A percentile compares a stretch with the other conserved stretches of the same genome.
Evolutionary conservation across 2,888 invertebrate genomes (phyloP).

Genomic region (Oligia latruncula): DNA sequence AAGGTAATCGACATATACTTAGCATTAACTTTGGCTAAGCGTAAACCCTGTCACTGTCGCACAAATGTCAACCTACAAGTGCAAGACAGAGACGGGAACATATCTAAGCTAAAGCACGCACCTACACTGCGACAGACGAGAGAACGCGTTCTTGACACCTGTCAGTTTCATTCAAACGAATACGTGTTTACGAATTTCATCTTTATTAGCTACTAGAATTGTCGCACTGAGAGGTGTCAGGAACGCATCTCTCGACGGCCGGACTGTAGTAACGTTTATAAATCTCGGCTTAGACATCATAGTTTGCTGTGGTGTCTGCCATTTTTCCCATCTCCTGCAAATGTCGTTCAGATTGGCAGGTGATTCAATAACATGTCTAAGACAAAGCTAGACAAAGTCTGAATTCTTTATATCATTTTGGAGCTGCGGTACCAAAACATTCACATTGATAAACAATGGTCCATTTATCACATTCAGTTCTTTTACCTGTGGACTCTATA

Average conservation of each 20-base stretch:
- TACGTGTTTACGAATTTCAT: too few relatives aligned
- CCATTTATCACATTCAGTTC: conserved; percentile 7
- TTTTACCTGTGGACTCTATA: neutral
- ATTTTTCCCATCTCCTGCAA: neutral
- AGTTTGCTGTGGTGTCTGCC: neutral
- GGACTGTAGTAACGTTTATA: neutral
- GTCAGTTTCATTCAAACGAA: too few relatives aligned
- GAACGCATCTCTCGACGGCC: too few relatives aligned
- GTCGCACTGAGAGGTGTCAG: too few relatives aligned
- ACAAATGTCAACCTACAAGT: neutral
- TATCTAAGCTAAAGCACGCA: neutral
- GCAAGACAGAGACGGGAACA: neutral
- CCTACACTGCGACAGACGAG: too few relatives aligned
- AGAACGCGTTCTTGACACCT: too few relatives aligned
- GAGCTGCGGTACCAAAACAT: neutral
- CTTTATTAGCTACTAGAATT: too few relatives aligned
- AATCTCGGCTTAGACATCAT: neutral
- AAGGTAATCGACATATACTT: too few relatives aligned
- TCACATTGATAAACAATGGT: conserved; percentile 5
- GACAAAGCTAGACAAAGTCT: neutral
- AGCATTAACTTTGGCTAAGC: neutral
- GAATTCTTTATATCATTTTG: conserved; percentile 13
- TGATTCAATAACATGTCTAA: neutral
- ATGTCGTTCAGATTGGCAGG: neutral
- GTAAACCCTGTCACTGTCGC: neutral